Conservation (phyloP, 2,113 vertebrate species). For the Boleophthalmus pectinirostris region DNA sequence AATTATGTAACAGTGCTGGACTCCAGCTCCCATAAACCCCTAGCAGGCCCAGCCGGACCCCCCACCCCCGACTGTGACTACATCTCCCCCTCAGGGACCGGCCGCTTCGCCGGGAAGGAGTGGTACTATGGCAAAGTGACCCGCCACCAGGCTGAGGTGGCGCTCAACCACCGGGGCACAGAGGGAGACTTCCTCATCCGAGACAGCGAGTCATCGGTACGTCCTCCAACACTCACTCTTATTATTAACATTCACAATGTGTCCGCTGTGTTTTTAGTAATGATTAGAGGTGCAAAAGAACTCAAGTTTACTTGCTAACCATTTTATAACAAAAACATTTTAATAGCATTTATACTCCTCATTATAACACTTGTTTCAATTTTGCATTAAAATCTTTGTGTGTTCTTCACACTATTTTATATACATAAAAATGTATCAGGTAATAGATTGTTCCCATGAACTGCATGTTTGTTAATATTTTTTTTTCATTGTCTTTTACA, state of each 20-base stretch:
- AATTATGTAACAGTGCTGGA: constrained; percentile 90
- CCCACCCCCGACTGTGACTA: constrained; percentile 90
- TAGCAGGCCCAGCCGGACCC: constrained; percentile 76
- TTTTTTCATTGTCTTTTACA: constrained; percentile 39
- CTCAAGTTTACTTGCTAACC: background rate
- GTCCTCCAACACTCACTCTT: constrained; percentile 46
- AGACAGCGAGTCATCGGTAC: constrained; percentile 92
- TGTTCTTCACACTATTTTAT: background rate
- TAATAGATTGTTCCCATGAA: background rate
- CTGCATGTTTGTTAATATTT: constrained; percentile 4
- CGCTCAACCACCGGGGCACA: constrained; percentile 85
- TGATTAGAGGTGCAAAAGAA: background rate
- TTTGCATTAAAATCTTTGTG: background rate
- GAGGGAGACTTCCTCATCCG: constrained; percentile 92
- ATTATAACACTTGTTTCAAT: background rate
- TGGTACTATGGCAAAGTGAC: constrained; percentile 94
- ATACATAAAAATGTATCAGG: background rate
- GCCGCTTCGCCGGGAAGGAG: constrained; percentile 87
- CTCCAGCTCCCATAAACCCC: constrained; percentile 67
- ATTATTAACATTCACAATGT: background rate
- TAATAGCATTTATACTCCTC: background rate
- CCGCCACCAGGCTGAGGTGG: constrained; percentile 89
- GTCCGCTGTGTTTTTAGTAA: background rate
- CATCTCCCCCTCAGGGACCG: constrained; percentile 83
- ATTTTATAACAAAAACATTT: background rate